phyloP scores from a whole-genome alignment of 1,140 invertebrate genomes.

The Anastrepha obliqua region DNA sequence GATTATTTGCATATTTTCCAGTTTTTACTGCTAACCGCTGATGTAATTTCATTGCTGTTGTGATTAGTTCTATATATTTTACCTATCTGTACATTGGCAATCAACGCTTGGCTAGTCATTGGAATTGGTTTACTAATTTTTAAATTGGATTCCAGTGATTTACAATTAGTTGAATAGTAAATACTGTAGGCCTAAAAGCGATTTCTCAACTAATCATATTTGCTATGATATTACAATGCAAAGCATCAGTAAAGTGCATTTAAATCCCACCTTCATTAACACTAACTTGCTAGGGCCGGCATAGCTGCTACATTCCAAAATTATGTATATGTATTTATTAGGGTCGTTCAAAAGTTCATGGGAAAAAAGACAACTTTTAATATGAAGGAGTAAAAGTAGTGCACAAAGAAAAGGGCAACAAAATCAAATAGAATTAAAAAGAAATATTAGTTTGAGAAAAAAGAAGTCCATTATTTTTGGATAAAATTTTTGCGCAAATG shows the following conservation, averaged over 20 bases:
- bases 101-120: neutral
- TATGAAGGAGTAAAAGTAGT: too few relatives aligned
- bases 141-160: constrained; percentile 20
- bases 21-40: neutral
- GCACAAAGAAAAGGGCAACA: too few relatives aligned
- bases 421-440: too few relatives aligned
- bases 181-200: neutral
- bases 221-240: neutral
- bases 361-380: too few relatives aligned
- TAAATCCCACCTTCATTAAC: neutral
- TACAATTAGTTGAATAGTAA: neutral
- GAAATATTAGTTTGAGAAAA: too few relatives aligned
- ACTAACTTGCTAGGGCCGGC: neutral
- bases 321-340: neutral
- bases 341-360: neutral
- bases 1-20: constrained; percentile 20
- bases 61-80: neutral
- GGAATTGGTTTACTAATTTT: neutral
- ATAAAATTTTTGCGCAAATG: too few relatives aligned
- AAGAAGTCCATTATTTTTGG: too few relatives aligned
- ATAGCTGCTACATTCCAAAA: neutral
- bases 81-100: neutral
- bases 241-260: neutral
- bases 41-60: neutral
- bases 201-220: neutral